Evolutionary conservation across 53 echinoderm and acorn worm genomes (phyloP).

Genomic region (Echinometra lucunter): DNA sequence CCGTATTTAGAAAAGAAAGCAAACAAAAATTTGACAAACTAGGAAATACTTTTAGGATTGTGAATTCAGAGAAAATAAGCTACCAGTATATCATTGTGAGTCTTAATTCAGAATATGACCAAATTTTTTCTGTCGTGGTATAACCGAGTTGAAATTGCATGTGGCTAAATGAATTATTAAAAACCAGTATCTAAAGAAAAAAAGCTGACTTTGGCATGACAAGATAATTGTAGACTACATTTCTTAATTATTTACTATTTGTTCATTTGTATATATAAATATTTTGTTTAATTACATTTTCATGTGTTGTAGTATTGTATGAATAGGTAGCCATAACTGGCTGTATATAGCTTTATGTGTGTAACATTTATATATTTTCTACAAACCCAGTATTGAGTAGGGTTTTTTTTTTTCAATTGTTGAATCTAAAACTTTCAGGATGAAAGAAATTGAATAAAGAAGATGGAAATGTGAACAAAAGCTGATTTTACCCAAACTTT

Average conservation of each 20-base stretch:
- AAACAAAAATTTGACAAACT: too few relatives aligned
- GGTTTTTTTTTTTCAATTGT: neutral
- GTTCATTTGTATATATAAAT: neutral
- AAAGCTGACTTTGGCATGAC: neutral
- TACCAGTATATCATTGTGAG: neutral
- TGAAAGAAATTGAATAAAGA: neutral
- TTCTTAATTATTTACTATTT: neutral
- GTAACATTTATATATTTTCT: neutral
- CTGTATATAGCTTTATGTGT: slow-evolving; percentile 22
- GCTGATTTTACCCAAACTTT: neutral
- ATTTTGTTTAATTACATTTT: neutral
- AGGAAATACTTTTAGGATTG: too few relatives aligned
- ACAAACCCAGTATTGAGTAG: neutral
- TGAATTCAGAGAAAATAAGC: too few relatives aligned
- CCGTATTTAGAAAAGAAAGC: too few relatives aligned
- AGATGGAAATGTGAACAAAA: neutral
- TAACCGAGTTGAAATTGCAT: neutral
- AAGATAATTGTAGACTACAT: neutral
- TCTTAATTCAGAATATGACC: neutral
- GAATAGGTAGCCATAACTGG: neutral
- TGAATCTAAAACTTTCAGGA: neutral
- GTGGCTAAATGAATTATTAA: neutral
- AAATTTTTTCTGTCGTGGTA: neutral
- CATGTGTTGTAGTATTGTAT: neutral
- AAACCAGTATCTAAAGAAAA: neutral